A percentile compares a stretch with the other conserved stretches of the same genome.
Conservation (phyloP, 2,888 invertebrate species). For the Pecten maximus region DNA sequence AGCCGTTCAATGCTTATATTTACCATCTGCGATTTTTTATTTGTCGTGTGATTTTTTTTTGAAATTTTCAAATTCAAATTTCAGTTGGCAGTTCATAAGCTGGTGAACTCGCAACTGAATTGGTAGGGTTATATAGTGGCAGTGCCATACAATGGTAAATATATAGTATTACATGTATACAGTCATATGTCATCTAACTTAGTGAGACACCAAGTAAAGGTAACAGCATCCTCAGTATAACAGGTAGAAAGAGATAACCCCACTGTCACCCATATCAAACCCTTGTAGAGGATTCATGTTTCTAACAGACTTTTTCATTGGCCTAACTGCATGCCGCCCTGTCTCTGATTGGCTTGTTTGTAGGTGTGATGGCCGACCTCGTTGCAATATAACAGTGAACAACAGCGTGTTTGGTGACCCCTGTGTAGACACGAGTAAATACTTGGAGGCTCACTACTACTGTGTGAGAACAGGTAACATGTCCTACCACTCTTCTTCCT, state of each 20-base stretch:
- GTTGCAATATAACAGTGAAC: constrained; percentile 68
- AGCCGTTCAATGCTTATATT: no score
- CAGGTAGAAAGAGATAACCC: neutral
- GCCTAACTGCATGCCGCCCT: constrained; percentile 60
- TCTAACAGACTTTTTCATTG: neutral
- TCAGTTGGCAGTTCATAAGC: no score
- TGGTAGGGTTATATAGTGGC: no score
- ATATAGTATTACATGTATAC: no score
- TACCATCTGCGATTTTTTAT: no score
- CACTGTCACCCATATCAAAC: neutral
- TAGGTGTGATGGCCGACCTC: constrained; percentile 71
- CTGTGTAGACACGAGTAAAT: constrained; percentile 76
- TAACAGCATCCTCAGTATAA: neutral
- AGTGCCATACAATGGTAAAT: no score
- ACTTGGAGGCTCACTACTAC: constrained; percentile 76
- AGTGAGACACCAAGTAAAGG: neutral
- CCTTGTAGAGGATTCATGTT: neutral
- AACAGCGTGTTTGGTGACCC: constrained; percentile 74
- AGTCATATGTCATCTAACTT: neutral
- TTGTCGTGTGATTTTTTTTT: no score
- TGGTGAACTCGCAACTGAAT: no score
- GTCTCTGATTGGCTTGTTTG: constrained; percentile 51
- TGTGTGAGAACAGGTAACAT: constrained; percentile 65
- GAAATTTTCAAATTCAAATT: no score
- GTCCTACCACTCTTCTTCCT: neutral